phyloP scores from a whole-genome alignment of 2,888 invertebrate species.

The Polyommatus icarus region DNA sequence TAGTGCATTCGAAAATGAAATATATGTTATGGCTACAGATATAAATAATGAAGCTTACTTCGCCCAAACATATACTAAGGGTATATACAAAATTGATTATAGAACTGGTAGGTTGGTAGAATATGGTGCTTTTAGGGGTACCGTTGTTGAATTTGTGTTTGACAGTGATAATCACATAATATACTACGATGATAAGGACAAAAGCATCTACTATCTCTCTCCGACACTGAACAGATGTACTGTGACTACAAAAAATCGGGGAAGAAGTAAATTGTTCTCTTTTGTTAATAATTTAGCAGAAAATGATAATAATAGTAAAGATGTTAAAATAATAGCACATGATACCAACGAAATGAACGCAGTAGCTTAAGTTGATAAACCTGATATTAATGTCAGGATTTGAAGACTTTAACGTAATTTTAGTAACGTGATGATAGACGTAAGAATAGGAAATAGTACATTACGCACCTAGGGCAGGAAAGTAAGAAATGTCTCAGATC shows the following conservation, averaged over 20 bases:
- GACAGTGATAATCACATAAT: constrained; percentile 61
- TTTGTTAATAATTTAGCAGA: constrained; percentile 1
- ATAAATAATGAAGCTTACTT: constrained; percentile 56
- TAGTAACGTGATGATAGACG: too few relatives aligned
- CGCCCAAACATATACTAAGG: constrained; percentile 54
- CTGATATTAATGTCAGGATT: not conserved
- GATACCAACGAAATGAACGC: not conserved
- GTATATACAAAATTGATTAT: constrained; percentile 57
- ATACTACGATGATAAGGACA: constrained; percentile 54
- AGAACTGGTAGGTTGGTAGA: constrained; percentile 48
- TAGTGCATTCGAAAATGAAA: constrained; percentile 51
- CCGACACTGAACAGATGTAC: constrained; percentile 57
- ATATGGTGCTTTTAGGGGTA: constrained; percentile 57
- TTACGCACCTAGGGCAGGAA: too few relatives aligned
- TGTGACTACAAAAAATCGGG: constrained; percentile 48
- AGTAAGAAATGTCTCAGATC: too few relatives aligned
- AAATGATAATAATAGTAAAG: not conserved
- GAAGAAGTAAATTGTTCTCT: constrained; percentile 37
- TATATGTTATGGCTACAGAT: constrained; percentile 58
- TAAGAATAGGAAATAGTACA: too few relatives aligned
- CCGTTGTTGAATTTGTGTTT: constrained; percentile 54
- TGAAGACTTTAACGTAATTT: not conserved
- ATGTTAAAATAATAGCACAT: not conserved
- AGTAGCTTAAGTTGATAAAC: not conserved
- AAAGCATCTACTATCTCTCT: constrained; percentile 55